A percentile compares a stretch with the other conserved stretches of the same genome.
Conservation (phyloP, 2,113 vertebrate species). For the Caretta caretta region DNA sequence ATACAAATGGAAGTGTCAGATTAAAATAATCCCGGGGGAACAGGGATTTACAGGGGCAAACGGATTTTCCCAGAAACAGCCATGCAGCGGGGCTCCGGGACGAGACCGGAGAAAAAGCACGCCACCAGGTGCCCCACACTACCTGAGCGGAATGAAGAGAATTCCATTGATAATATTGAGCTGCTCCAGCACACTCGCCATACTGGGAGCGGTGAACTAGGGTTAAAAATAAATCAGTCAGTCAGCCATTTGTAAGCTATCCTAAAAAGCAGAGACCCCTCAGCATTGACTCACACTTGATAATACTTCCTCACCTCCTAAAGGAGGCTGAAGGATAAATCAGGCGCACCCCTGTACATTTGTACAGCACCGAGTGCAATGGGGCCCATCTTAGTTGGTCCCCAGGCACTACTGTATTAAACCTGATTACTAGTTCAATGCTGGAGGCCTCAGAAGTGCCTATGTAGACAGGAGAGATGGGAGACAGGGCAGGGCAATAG, state of each 20-base stretch:
- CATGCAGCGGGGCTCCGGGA: no score
- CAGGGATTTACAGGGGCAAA: neutral
- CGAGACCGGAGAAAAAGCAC: neutral
- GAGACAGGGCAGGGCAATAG: neutral
- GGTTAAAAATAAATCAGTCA: accelerated
- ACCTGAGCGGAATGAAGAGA: constrained; percentile 99
- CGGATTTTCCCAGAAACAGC: neutral
- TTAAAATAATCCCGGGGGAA: neutral
- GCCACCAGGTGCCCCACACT: neutral
- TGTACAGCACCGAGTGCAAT: neutral
- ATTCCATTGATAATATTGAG: constrained; percentile 99
- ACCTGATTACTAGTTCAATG: neutral
- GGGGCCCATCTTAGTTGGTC: neutral
- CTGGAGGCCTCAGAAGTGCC: neutral
- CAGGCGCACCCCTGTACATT: neutral
- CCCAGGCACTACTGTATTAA: neutral
- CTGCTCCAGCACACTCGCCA: constrained; percentile 97
- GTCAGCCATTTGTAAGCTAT: no score
- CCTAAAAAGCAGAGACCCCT: neutral
- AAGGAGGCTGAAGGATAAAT: neutral
- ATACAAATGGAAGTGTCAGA: accelerated
- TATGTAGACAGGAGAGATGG: neutral
- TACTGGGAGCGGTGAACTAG: constrained; percentile 97
- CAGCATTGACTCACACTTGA: neutral
- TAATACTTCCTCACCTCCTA: neutral